phyloP scores from a whole-genome alignment of 2,888 invertebrate genomes.

The Hemicrepidius hirtus region DNA sequence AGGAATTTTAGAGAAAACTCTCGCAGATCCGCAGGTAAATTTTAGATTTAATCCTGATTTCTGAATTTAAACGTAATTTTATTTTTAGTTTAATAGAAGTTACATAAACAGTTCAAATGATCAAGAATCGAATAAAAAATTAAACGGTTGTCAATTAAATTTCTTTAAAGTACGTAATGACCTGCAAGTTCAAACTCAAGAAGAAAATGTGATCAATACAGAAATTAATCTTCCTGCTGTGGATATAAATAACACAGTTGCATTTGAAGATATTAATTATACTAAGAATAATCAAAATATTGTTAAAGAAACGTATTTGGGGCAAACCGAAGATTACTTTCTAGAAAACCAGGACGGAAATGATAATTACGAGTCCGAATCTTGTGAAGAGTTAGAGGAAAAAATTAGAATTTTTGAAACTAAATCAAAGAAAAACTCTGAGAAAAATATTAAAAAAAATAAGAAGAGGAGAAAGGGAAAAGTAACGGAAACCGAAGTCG shows the following conservation, averaged over 20 bases:
- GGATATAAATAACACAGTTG: not conserved
- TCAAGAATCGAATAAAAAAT: no score
- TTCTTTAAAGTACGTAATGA: no score
- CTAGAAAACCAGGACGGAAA: not conserved
- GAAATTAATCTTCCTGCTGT: not conserved
- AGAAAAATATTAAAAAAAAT: not conserved
- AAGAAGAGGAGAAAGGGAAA: not conserved
- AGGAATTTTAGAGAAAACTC: not conserved
- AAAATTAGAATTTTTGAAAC: not conserved
- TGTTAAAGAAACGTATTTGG: not conserved
- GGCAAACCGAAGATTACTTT: not conserved
- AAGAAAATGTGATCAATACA: no score
- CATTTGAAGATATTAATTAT: not conserved
- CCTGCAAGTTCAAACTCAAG: no score
- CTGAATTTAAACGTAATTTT: no score
- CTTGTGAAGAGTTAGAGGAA: not conserved
- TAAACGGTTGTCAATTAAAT: no score
- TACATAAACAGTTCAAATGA: no score
- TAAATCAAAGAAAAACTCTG: not conserved
- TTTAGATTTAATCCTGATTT: no score
- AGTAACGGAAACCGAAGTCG: not conserved
- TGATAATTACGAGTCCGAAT: not conserved
- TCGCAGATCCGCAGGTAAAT: no score
- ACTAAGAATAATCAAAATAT: not conserved
- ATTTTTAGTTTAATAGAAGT: no score